Base-by-base conservation (phyloP, 2,113 vertebrate species). In the Collichthys lucidus region DNA sequence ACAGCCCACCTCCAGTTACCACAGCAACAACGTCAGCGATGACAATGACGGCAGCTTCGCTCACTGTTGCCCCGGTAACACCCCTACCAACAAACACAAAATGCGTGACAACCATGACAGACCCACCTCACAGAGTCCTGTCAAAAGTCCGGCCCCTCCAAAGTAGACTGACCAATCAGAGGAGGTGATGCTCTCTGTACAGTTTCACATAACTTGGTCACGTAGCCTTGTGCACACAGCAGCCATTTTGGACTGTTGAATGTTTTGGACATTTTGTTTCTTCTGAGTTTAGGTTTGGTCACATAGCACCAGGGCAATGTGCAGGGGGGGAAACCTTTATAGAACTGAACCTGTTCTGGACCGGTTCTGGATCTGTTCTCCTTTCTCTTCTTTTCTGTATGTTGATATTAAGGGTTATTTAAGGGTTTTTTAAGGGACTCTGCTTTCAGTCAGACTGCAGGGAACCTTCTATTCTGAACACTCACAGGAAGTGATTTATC, bases 101-200 rank as follows among this genome's bases (percentile, higher is more conserved):
- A 72, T 86, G 86, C 2, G 80, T 90, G 7, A 82, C 78, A 0
- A 86, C 89, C 26, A 89, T 92, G 86, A 93, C 92, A 0, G 83
- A 86, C 75, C 85, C 84, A 0, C 88, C 89, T 20, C 78, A 89
- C 44, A 87, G 84, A 57, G 83, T 92, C 47, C 79, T 92, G 10
- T 92, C 93, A 68, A 89, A 89, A 82, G 78, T 89, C 71, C 83
- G 0, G 52, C 82, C 87, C 56, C 19, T 90, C 29, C 77, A 88
- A 20, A 64, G 86, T 2, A 93, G 93, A 84, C 80, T 91, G 40
- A 47, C 67, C 26, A 85, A 31, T 19, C 86, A 91, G 12, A 92
- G 91, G 74, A 96, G 96, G 94, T 96, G 93, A 95, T 80, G 86
- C 52, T 77, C 69, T 59, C 57, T 47, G 40, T 17, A 6, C 11